Conservation (phyloP, 2,888 invertebrate genomes). For the Ctena decussata region DNA sequence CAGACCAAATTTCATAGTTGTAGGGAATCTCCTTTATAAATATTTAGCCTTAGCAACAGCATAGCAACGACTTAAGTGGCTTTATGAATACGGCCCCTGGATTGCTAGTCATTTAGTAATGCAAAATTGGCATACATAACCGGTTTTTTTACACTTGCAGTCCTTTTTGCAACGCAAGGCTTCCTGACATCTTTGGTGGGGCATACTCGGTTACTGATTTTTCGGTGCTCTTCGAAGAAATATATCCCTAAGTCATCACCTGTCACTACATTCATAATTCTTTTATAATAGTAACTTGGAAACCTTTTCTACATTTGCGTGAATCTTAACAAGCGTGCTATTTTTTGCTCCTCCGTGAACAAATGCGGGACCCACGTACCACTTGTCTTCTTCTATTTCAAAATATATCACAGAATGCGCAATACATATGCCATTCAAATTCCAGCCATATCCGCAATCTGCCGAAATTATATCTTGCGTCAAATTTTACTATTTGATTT, state of each 20-base stretch:
- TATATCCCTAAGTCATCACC: constrained; percentile 1
- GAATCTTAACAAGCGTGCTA: neutral
- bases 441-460: neutral
- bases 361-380: neutral
- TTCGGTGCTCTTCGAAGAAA: neutral
- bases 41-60: too few relatives aligned
- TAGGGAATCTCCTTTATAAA: too few relatives aligned
- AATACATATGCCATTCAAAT: neutral
- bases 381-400: neutral
- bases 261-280: neutral
- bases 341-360: neutral
- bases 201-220: neutral
- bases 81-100: too few relatives aligned
- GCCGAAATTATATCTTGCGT: neutral
- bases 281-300: neutral
- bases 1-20: too few relatives aligned
- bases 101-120: neutral
- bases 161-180: neutral
- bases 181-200: neutral
- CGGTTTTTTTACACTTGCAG: neutral
- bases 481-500: neutral
- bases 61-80: too few relatives aligned
- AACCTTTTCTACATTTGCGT: neutral
- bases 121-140: neutral
- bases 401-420: neutral